Base-by-base conservation (phyloP, 2,797 vertebrate genomes). In the Fistularia commersonii region DNA sequence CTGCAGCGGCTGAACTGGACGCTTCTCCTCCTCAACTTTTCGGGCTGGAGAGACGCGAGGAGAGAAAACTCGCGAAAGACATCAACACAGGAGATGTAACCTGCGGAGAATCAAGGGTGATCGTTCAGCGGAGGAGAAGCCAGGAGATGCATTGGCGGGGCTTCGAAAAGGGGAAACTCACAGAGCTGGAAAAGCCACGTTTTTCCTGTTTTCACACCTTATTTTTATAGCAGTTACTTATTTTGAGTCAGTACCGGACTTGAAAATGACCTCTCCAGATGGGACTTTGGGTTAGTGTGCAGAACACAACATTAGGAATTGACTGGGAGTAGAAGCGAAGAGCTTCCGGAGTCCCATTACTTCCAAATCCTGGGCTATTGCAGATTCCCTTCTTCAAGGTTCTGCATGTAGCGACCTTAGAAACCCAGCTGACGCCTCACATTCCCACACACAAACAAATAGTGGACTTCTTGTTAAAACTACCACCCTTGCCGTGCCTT, bases 21-120 rank as follows among this genome's bases (percentile, higher is more conserved):
- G 55, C 85, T 91, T 61, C 90, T 82, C 41, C 88, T 79, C 55
- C 87, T 93, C 79, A 94, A 77, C 65, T 94, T 93, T 84, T 97
- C 82, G 32, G 88, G 91, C 66, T 91, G 76, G 81, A 90, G 79
- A 56, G 90, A 91, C 44, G 93, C 90, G 82, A 92, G 76, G 87
- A 92, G 75, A 76, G 92, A 91, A 90, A 93, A 91, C 65, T 94
- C 70, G 79, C 90, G 67, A 91, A 92, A 86, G 90, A 93, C 85
- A 80, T 89, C 88, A 80, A 73, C 57, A 64, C 77, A 60, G 64
- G 90, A 81, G 74, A 88, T 46, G 73, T 90, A 71, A 87, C 83
- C 93, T 95, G 90, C 41, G 62, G 65, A 38, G 48, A 32, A 48
- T 81, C 61, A 76, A 54, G 42, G 6, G 43, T 36, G 31, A 32